These are phyloP conservation scores for Mesochorus sp. DNA, from an alignment of 2,888 invertebrate genomes.

Conservation along the genomic window DNA sequence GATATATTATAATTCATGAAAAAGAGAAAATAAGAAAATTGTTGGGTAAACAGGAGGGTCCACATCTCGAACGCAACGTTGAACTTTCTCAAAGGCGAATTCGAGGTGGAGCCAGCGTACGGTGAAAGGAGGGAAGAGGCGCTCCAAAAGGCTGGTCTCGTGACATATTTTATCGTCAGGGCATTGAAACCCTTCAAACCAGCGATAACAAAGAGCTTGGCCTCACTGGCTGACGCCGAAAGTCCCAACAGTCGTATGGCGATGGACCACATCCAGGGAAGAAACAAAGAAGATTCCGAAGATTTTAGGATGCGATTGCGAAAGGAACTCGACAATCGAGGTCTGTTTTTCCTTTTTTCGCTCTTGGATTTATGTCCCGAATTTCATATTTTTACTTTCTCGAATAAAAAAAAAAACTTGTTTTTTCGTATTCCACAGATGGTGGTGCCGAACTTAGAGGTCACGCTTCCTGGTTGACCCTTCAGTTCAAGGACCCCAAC, in stretches of 20 bases:
- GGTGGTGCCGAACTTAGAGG: conserved; percentile 84
- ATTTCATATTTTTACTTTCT: too few relatives aligned
- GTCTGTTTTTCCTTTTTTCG: conserved; percentile 75
- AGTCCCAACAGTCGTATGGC: conserved; percentile 66
- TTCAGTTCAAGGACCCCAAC: conserved; percentile 86
- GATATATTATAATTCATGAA: too few relatives aligned
- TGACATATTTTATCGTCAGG: conserved; percentile 95
- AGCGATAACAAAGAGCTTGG: conserved; percentile 76
- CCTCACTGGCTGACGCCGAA: conserved; percentile 76
- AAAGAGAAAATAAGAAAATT: too few relatives aligned
- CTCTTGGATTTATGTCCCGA: too few relatives aligned
- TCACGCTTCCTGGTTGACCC: conserved; percentile 86
- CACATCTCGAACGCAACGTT: conserved; percentile 96
- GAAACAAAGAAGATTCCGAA: conserved; percentile 85
- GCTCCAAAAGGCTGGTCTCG: conserved; percentile 92
- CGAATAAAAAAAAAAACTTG: too few relatives aligned
- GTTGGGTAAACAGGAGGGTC: conserved; percentile 89
- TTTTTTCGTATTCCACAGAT: conserved; percentile 77
- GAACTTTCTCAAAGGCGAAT: conserved; percentile 93
- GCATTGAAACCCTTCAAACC: conserved; percentile 88
- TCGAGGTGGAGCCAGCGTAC: conserved; percentile 95
- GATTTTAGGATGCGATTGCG: conserved; percentile 91
- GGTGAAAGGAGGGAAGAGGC: conserved; percentile 97
- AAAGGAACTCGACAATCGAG: conserved; percentile 92
- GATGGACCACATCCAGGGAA: conserved; percentile 69